These are phyloP conservation scores for Dryocosmus kuriphilus DNA, from an alignment of 2,888 invertebrate species.

Conservation along the genomic window DNA sequence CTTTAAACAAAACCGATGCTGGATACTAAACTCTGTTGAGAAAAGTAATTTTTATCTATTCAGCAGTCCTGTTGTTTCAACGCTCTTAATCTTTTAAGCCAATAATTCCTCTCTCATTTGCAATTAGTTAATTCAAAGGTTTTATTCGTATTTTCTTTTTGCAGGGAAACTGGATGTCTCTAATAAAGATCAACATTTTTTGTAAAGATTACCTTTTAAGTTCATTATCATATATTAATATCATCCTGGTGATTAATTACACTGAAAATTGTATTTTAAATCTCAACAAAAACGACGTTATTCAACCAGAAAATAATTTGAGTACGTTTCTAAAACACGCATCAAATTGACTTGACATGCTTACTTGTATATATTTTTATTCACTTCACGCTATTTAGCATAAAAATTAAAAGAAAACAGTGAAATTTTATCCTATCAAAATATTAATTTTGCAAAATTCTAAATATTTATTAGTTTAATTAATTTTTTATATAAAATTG, in stretches of 20 bases:
- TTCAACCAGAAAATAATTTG: background rate
- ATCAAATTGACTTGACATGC: background rate
- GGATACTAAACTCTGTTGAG: background rate
- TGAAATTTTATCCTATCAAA: too few species aligned
- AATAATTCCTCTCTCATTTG: conserved; percentile 12
- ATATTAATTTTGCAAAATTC: too few species aligned
- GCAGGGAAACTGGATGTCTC: background rate
- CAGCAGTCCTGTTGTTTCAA: background rate
- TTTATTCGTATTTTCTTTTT: background rate
- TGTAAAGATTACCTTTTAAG: background rate
- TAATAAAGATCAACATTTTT: background rate
- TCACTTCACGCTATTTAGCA: background rate
- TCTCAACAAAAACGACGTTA: background rate
- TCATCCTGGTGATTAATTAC: background rate
- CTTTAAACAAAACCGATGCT: conserved; percentile 2
- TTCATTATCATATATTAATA: background rate
- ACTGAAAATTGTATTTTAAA: background rate
- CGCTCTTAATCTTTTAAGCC: background rate
- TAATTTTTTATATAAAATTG: too few species aligned
- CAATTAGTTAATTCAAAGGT: background rate
- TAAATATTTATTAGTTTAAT: too few species aligned
- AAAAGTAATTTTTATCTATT: conserved; percentile 15
- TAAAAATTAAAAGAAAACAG: too few species aligned
- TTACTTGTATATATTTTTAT: too few species aligned
- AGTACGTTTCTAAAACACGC: background rate